Base-by-base conservation (phyloP, 2,888 invertebrate species). In the Macrostomum cliftonense region DNA sequence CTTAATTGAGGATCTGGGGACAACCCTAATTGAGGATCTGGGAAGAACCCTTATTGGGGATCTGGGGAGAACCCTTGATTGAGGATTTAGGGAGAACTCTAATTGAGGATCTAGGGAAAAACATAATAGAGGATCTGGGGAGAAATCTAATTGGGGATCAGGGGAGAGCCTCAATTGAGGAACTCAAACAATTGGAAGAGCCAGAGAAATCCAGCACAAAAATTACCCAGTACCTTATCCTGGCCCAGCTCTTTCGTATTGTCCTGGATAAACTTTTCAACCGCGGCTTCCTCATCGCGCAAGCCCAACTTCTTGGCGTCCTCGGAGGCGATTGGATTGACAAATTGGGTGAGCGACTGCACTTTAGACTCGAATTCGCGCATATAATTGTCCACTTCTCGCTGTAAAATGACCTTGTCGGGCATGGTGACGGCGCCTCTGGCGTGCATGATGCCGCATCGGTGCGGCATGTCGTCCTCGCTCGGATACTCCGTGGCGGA, bases 391-490 rank as follows among this genome's bases (percentile, higher is more conserved):
- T 47, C 47, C 11, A 47, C 47, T 14, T 47, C 47, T 4, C 36
- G n/a, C 37, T 47, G 47, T 12, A 45, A 16, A 13, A 47, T n/a
- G 2, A 46, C 2, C 20, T 47, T 47, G 37, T 47, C 47, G 14
- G 43, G 45, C 19, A 21, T 45, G 14, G 17, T 14, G 16, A 36
- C 44, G 19, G 40, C 53, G 2, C 91, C 91, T 44, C 97, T 77
- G 0, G 89, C 89, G 64, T 97, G 97, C 77, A 99, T 84, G 57
- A 99, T 89, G 12, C 95, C 95, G 70, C 95, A 91, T 38, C 91
- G 77, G 71, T 97, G 95, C 0, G 97, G 97, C 97, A 99, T 99
- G 71, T 93, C 91, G 68, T 99, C 97, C 70, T 99, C 97, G 61
- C 91, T 89, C 0, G 93, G 89, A 72, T 99, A 99, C 65, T 97